phyloP scores from a whole-genome alignment of 2,888 invertebrate species.

The Iphiclides podalirius region DNA sequence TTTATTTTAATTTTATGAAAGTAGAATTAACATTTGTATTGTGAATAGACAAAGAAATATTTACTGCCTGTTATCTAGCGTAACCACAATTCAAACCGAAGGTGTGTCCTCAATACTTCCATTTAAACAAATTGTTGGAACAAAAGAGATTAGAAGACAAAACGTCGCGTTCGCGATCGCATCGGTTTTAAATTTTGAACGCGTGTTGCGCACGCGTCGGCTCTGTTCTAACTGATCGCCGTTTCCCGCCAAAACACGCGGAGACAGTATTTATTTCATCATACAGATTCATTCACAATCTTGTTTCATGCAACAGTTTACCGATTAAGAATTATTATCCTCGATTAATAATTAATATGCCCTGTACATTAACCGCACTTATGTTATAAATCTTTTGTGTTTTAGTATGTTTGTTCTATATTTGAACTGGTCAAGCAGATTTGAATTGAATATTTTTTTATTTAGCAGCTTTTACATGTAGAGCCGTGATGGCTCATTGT shows the following conservation, averaged over 20 bases:
- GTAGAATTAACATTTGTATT: conserved; percentile 75
- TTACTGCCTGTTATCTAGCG: conserved; percentile 70
- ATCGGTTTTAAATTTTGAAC: conserved; percentile 54
- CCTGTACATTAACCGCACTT: no score
- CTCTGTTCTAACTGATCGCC: conserved; percentile 60
- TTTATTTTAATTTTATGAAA: conserved; percentile 63
- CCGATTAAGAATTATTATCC: background rate
- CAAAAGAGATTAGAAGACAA: conserved; percentile 65
- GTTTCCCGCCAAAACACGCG: conserved; percentile 72
- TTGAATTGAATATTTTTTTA: no score
- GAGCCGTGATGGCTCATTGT: no score
- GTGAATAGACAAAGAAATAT: conserved; percentile 64
- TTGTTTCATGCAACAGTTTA: conserved; percentile 8
- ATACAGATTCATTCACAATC: conserved; percentile 59
- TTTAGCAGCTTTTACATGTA: no score
- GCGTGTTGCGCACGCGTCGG: conserved; percentile 75
- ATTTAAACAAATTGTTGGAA: conserved; percentile 61
- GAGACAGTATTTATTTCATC: conserved; percentile 52
- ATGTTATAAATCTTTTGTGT: no score
- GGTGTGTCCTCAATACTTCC: conserved; percentile 73
- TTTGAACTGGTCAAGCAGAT: no score
- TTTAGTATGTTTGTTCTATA: no score
- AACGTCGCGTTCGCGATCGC: conserved; percentile 71
- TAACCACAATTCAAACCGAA: conserved; percentile 66
- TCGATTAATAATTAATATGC: no score